phyloP scores from a whole-genome alignment of 1,140 invertebrate species.

The Bombus confusus region DNA sequence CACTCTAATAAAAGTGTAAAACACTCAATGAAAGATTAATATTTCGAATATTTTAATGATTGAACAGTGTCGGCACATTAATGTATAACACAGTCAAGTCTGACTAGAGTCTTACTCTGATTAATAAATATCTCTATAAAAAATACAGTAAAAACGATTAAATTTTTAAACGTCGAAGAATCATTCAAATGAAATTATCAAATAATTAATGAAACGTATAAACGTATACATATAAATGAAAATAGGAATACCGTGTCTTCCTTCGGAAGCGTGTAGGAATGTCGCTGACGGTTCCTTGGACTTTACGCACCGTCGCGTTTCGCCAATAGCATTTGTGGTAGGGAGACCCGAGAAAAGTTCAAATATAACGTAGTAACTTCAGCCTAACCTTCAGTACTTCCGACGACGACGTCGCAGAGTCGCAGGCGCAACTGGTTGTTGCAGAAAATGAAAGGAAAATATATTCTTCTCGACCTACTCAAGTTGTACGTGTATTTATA shows the following conservation, averaged over 20 bases:
- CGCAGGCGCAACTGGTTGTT: slow-evolving; percentile 43
- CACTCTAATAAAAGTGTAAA: too few relatives aligned
- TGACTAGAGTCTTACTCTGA: too few relatives aligned
- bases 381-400: not conserved
- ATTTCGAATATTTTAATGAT: too few relatives aligned
- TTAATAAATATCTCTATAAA: not conserved
- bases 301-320: slow-evolving; percentile 45
- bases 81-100: too few relatives aligned
- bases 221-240: not conserved
- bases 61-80: too few relatives aligned
- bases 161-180: not conserved
- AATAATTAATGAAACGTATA: not conserved
- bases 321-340: slow-evolving; percentile 34
- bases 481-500: slow-evolving; percentile 13
- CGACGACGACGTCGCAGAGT: slow-evolving; percentile 41
- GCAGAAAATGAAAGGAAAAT: slow-evolving; percentile 24
- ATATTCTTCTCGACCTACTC: not conserved
- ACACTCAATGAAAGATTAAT: too few relatives aligned
- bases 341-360: slow-evolving; percentile 52
- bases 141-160: not conserved
- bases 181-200: not conserved
- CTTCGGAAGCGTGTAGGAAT: slow-evolving; percentile 23
- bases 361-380: slow-evolving; percentile 28
- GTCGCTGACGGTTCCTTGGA: slow-evolving; percentile 36
- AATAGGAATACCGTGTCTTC: slow-evolving; percentile 10